A percentile compares a stretch with the other conserved stretches of the same genome.
phyloP scores from a whole-genome alignment of 2,113 vertebrate genomes.

The Todiramphus chloris region DNA sequence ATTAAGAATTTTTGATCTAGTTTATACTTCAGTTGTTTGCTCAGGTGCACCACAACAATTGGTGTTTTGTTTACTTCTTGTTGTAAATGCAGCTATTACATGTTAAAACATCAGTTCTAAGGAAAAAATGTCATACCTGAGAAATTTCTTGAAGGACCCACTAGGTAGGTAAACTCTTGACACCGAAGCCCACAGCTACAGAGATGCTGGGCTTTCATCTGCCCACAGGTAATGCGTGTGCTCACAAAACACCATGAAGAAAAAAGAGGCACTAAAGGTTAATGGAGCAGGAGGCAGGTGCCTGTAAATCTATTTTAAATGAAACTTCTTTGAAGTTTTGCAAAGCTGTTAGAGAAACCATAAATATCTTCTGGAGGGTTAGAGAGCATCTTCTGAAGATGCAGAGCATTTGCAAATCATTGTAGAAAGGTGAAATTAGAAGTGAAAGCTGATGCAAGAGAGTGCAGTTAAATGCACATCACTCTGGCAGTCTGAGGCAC shows the following conservation, averaged over 20 bases:
- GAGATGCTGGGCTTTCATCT: background rate
- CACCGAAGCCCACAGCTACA: background rate
- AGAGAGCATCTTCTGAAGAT: background rate
- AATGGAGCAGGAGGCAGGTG: background rate
- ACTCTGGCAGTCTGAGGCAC: background rate
- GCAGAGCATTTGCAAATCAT: background rate
- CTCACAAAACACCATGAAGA: background rate
- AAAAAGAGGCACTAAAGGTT: background rate
- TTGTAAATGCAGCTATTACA: background rate
- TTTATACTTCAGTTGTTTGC: conserved; percentile 4
- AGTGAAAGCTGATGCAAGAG: background rate
- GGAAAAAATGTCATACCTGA: background rate
- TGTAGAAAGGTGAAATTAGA: background rate
- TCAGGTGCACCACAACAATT: background rate
- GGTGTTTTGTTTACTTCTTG: background rate
- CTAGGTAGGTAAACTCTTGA: background rate
- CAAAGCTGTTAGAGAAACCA: background rate
- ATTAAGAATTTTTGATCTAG: conserved; percentile 14
- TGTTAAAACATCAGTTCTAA: background rate
- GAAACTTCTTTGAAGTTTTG: background rate
- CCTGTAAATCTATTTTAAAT: background rate
- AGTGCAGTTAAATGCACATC: background rate
- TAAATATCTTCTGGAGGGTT: background rate
- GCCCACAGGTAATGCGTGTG: too few relatives aligned
- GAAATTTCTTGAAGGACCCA: background rate